Percentiles rank a stretch among this genome's conserved stretches.
These are phyloP conservation scores for Calameuta filiformis DNA, from an alignment of 2,888 invertebrate genomes.

Conservation along the genomic window DNA sequence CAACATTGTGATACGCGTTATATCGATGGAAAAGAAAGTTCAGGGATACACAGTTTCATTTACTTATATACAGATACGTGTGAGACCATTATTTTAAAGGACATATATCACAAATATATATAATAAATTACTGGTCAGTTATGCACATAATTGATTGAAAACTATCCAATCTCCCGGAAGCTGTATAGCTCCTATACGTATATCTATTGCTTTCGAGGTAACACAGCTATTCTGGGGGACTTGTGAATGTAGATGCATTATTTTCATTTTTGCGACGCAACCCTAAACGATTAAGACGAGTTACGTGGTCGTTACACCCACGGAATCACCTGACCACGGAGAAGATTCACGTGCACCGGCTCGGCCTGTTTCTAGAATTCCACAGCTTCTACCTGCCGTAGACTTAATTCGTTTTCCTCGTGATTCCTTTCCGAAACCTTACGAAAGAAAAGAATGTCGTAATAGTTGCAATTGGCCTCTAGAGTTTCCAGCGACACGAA, in stretches of 20 bases:
- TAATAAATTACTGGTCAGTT: not conserved
- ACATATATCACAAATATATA: not conserved
- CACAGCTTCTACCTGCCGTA: not conserved
- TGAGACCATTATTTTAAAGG: not conserved
- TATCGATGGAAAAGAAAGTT: not conserved
- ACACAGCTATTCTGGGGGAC: not conserved
- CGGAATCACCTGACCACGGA: constrained; percentile 7
- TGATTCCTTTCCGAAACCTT: not conserved
- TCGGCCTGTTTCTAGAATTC: constrained; percentile 1
- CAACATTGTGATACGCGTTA: not conserved
- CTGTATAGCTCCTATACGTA: not conserved
- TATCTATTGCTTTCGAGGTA: not conserved
- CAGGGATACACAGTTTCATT: not conserved
- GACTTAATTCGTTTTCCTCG: not conserved
- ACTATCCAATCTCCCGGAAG: not conserved
- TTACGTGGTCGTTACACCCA: constrained; percentile 15
- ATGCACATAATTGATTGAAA: not conserved
- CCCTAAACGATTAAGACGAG: constrained; percentile 10
- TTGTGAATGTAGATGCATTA: not conserved
- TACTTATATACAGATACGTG: not conserved
- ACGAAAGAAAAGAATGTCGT: not conserved
- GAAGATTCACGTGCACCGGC: not conserved
- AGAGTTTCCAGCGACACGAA: not conserved
- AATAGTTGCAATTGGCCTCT: not conserved
- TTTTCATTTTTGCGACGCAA: constrained; percentile 4